Evolutionary conservation across 2,888 invertebrate species (phyloP).

Genomic region (Rapana venosa): DNA sequence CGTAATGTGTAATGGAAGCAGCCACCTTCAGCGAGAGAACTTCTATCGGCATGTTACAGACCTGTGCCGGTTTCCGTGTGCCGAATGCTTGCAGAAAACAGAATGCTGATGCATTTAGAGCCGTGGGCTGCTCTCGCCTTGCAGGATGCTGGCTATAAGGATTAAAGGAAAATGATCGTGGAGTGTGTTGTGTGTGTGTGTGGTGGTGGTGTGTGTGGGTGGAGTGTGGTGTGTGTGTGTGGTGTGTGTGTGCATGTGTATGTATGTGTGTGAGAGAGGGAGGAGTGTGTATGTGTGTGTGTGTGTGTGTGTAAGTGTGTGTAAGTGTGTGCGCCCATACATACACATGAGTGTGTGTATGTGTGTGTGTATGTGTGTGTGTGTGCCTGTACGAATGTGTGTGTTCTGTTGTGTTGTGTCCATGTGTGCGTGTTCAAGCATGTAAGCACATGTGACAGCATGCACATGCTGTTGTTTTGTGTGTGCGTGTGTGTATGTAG

Average conservation of each 20-base stretch:
- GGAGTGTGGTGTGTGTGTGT: not conserved
- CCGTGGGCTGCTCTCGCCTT: no score
- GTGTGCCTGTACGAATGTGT: not conserved
- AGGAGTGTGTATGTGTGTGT: not conserved
- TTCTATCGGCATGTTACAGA: no score
- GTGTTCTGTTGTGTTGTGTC: not conserved
- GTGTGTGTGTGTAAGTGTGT: not conserved
- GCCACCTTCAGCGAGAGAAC: no score
- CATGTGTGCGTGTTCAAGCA: not conserved
- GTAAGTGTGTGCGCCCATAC: not conserved
- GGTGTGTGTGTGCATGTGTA: not conserved
- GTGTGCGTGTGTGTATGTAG: not conserved
- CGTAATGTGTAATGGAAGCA: no score
- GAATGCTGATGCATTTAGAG: no score
- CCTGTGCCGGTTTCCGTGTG: no score
- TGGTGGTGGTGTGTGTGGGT: not conserved
- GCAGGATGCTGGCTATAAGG: no score
- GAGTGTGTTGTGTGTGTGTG: not conserved
- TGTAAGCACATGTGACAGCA: not conserved
- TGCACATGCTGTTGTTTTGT: not conserved
- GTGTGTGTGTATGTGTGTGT: not conserved
- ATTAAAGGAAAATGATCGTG: not conserved
- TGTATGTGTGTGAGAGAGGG: not conserved
- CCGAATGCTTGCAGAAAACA: no score
- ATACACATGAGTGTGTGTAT: not conserved